Evolutionary conservation across 2,888 invertebrate species (phyloP).

Genomic region (Drosophila birchii): DNA sequence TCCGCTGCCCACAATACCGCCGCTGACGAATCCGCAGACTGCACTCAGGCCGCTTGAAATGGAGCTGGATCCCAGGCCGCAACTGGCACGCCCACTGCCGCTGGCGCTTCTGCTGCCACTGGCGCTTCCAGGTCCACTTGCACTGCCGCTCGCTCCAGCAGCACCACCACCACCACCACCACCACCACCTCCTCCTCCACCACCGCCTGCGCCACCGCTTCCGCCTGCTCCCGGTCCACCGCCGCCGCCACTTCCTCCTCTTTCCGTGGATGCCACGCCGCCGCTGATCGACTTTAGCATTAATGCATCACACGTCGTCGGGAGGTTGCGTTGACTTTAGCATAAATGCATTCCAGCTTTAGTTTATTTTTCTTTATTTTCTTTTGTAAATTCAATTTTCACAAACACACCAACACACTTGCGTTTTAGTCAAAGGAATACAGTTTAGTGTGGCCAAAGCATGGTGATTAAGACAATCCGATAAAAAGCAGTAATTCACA

Average conservation of each 20-base stretch:
- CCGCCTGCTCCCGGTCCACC: slow-evolving; percentile 32
- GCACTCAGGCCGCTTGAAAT: slow-evolving; percentile 38
- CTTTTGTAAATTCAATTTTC: slow-evolving; percentile 11
- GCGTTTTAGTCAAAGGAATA: slow-evolving; percentile 3
- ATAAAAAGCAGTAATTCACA: neutral
- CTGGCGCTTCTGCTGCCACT: slow-evolving; percentile 34
- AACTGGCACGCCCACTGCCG: slow-evolving; percentile 56
- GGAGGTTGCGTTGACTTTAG: slow-evolving; percentile 74
- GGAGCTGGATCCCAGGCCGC: slow-evolving; percentile 49
- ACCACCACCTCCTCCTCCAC: slow-evolving; percentile 45
- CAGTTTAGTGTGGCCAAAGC: slow-evolving; percentile 1
- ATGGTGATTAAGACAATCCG: no score
- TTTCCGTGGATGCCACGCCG: slow-evolving; percentile 60
- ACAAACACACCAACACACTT: neutral
- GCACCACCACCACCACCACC: slow-evolving; percentile 46
- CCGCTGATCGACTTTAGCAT: slow-evolving; percentile 83
- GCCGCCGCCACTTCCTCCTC: slow-evolving; percentile 41
- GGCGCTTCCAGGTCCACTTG: slow-evolving; percentile 19
- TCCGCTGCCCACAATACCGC: slow-evolving; percentile 7
- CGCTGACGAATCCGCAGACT: slow-evolving; percentile 37
- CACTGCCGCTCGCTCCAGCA: slow-evolving; percentile 45
- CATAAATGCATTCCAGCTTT: slow-evolving; percentile 5
- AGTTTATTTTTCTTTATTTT: neutral
- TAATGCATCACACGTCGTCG: slow-evolving; percentile 83
- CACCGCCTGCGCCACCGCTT: slow-evolving; percentile 44